Percentiles rank a stretch among this genome's conserved stretches.
These are phyloP conservation scores for Thunnus thynnus DNA, from an alignment of 2,113 vertebrate species.

Conservation along the genomic window DNA sequence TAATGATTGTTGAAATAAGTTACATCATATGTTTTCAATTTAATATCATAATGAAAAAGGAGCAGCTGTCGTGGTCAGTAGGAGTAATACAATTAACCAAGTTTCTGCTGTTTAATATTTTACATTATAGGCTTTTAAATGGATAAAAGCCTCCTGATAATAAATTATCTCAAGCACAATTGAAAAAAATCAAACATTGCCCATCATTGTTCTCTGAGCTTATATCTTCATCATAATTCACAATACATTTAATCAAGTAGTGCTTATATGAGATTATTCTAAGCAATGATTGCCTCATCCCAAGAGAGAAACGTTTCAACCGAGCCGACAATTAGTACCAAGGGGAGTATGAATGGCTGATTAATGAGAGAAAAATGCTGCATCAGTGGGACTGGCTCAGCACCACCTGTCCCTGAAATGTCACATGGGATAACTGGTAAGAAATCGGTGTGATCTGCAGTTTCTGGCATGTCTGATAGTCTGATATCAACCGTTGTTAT, in stretches of 20 bases:
- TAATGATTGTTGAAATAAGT: no score
- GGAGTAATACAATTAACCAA: no score
- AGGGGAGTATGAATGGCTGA: slow-evolving; percentile 53
- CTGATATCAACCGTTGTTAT: neutral
- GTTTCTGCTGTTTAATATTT: no score
- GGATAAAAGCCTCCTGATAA: no score
- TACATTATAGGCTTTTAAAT: no score
- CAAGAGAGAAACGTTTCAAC: slow-evolving; percentile 44
- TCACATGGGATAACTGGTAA: slow-evolving; percentile 15
- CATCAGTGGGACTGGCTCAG: slow-evolving; percentile 36
- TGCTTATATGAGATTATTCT: slow-evolving; percentile 31
- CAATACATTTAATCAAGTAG: slow-evolving; percentile 28
- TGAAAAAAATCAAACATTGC: neutral
- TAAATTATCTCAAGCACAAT: neutral
- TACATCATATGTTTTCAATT: no score
- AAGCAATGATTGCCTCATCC: slow-evolving; percentile 26
- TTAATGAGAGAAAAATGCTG: slow-evolving; percentile 54
- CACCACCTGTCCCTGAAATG: slow-evolving; percentile 3
- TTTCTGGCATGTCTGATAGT: neutral
- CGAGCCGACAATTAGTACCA: slow-evolving; percentile 64
- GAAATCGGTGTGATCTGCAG: slow-evolving; percentile 22
- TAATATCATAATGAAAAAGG: no score
- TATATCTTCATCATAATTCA: neutral
- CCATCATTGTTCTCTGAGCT: neutral
- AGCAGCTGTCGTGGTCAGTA: no score